Evolutionary conservation across 2,113 vertebrate genomes (phyloP).

Genomic region (Chaetodon trifascialis): DNA sequence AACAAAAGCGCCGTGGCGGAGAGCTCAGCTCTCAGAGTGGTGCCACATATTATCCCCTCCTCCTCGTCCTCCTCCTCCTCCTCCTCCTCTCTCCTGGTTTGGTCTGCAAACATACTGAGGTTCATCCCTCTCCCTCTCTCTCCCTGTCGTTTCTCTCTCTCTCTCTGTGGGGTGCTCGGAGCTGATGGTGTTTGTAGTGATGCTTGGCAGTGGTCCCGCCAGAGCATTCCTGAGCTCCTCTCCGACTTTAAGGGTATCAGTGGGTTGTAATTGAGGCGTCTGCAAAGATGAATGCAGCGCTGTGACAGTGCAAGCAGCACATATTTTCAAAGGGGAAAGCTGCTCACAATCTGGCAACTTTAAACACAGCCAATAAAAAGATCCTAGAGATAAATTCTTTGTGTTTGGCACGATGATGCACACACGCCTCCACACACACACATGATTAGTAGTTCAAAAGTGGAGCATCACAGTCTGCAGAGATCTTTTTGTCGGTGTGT

Average conservation of each 20-base stretch:
- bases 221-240: conserved; percentile 73
- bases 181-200: conserved; percentile 58
- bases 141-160: neutral
- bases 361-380: conserved; percentile 75
- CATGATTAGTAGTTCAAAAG: conserved; percentile 72
- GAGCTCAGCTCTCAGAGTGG: conserved; percentile 73
- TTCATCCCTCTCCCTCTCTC: conserved; percentile 29
- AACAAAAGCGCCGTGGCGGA: conserved; percentile 79
- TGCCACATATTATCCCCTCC: conserved; percentile 74
- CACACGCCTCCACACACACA: conserved; percentile 31
- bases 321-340: conserved; percentile 67
- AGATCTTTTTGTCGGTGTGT: conserved; percentile 36
- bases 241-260: conserved; percentile 66
- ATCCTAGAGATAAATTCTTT: conserved; percentile 65
- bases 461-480: conserved; percentile 40
- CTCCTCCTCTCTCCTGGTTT: conserved; percentile 42
- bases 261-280: conserved; percentile 75
- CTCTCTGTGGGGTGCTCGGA: conserved; percentile 51
- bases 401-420: conserved; percentile 52
- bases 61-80: conserved; percentile 27
- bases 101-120: conserved; percentile 64
- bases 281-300: conserved; percentile 67
- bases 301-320: conserved; percentile 59
- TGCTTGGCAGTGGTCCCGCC: conserved; percentile 74
- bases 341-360: conserved; percentile 75